A percentile compares a stretch with the other conserved stretches of the same genome.
These are phyloP conservation scores for Enteromius radiatus DNA, from an alignment of 2,797 vertebrate species.

Conservation along the genomic window DNA sequence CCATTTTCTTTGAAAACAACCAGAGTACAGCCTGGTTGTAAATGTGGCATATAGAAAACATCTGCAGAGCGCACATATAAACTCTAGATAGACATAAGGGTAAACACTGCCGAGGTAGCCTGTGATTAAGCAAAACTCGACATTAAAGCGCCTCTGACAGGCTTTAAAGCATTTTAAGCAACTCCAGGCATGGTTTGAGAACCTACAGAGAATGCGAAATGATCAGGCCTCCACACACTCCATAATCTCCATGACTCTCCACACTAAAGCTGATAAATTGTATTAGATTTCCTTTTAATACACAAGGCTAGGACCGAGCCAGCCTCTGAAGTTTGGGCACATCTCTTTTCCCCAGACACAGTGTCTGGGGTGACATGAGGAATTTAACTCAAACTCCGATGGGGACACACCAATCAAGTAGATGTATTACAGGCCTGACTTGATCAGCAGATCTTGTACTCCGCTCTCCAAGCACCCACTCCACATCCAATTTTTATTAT, in stretches of 20 bases:
- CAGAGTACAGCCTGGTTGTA: background rate
- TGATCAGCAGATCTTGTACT: slow-evolving; percentile 30
- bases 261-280: slow-evolving; percentile 75
- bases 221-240: slow-evolving; percentile 70
- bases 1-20: background rate
- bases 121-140: slow-evolving; percentile 58
- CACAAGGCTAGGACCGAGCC: slow-evolving; percentile 71
- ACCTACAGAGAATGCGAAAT: slow-evolving; percentile 69
- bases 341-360: slow-evolving; percentile 62
- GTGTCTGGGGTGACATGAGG: slow-evolving; percentile 60
- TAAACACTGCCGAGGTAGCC: slow-evolving; percentile 50
- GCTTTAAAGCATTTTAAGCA: slow-evolving; percentile 66
- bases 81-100: slow-evolving; percentile 36
- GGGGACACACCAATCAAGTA: slow-evolving; percentile 52
- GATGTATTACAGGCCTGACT: slow-evolving; percentile 30
- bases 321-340: slow-evolving; percentile 70
- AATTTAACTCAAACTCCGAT: slow-evolving; percentile 39
- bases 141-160: slow-evolving; percentile 63
- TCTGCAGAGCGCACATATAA: background rate
- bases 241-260: slow-evolving; percentile 77
- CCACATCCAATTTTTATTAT: slow-evolving; percentile 37
- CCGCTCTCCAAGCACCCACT: background rate
- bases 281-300: slow-evolving; percentile 75
- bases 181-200: slow-evolving; percentile 56
- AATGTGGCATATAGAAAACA: slow-evolving; percentile 13